Evolutionary conservation across 1,140 invertebrate genomes (phyloP).

Genomic region (Marisa cornuarietis): DNA sequence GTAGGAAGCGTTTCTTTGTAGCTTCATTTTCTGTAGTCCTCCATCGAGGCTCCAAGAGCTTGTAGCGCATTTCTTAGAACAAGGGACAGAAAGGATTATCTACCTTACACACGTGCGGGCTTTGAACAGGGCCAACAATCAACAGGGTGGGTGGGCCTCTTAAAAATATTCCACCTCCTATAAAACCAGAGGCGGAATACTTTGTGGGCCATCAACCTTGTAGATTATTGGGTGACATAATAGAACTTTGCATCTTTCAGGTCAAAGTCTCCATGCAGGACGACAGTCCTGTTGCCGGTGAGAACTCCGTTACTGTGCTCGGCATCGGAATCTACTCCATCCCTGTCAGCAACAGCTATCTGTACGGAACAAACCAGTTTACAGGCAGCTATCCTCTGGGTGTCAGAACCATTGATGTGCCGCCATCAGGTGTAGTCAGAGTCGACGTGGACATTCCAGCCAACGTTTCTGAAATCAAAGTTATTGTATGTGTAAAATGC

Average conservation of each 20-base stretch:
- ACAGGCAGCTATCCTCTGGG: slow-evolving; percentile 8
- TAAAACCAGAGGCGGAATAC: too few relatives aligned
- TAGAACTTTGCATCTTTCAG: not conserved
- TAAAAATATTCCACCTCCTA: too few relatives aligned
- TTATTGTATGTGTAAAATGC: not conserved
- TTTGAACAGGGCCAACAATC: too few relatives aligned
- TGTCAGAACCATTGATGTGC: not conserved
- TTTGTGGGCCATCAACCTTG: too few relatives aligned
- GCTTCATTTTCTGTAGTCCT: too few relatives aligned
- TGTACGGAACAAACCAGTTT: not conserved
- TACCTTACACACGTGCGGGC: too few relatives aligned
- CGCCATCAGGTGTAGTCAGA: slow-evolving; percentile 4
- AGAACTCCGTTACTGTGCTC: not conserved
- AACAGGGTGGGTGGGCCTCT: too few relatives aligned
- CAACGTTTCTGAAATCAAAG: slow-evolving; percentile 12
- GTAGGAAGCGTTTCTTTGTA: too few relatives aligned
- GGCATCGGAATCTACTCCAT: slow-evolving; percentile 2
- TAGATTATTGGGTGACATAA: too few relatives aligned
- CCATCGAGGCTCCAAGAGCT: too few relatives aligned
- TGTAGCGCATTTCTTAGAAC: too few relatives aligned
- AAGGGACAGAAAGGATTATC: too few relatives aligned
- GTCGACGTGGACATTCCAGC: slow-evolving; percentile 13
- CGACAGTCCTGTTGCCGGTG: not conserved
- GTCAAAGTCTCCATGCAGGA: slow-evolving; percentile 10
- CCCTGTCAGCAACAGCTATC: slow-evolving; percentile 9